Conservation (phyloP, 2,888 invertebrate species). For the Pterostichus niger region DNA sequence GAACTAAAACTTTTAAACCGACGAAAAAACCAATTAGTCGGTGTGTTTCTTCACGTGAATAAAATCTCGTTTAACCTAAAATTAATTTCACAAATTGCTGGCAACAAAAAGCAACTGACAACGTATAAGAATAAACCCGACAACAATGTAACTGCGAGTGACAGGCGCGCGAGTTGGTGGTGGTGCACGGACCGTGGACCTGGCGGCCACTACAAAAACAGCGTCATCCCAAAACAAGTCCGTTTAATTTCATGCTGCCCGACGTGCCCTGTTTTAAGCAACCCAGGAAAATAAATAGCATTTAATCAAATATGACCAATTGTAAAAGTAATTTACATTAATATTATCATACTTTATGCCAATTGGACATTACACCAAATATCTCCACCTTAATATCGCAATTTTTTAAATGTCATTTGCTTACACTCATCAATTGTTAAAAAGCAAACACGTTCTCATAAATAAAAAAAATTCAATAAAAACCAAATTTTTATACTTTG, state of each 20-base stretch:
- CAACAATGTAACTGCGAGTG: slow-evolving; percentile 59
- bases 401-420: too few relatives aligned
- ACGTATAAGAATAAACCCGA: slow-evolving; percentile 52
- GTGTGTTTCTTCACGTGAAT: slow-evolving; percentile 50
- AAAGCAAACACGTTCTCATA: too few relatives aligned
- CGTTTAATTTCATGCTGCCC: slow-evolving; percentile 54
- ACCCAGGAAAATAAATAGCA: too few relatives aligned
- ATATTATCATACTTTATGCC: too few relatives aligned
- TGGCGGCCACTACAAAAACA: slow-evolving; percentile 31
- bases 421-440: too few relatives aligned
- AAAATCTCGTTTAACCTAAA: slow-evolving; percentile 62
- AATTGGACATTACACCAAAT: too few relatives aligned
- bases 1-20: slow-evolving; percentile 32
- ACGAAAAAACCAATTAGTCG: slow-evolving; percentile 61
- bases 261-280: slow-evolving; percentile 16
- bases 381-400: too few relatives aligned
- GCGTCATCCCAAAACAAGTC: slow-evolving; percentile 29
- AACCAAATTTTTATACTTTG: too few relatives aligned
- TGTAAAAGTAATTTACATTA: too few relatives aligned
- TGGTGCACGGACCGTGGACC: not conserved
- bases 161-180: slow-evolving; percentile 36
- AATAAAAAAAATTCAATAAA: too few relatives aligned
- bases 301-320: too few relatives aligned
- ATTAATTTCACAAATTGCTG: slow-evolving; percentile 63
- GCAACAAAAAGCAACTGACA: slow-evolving; percentile 62